Evolutionary conservation across 2,797 vertebrate species (phyloP).

Genomic region (Nannoperca australis): DNA sequence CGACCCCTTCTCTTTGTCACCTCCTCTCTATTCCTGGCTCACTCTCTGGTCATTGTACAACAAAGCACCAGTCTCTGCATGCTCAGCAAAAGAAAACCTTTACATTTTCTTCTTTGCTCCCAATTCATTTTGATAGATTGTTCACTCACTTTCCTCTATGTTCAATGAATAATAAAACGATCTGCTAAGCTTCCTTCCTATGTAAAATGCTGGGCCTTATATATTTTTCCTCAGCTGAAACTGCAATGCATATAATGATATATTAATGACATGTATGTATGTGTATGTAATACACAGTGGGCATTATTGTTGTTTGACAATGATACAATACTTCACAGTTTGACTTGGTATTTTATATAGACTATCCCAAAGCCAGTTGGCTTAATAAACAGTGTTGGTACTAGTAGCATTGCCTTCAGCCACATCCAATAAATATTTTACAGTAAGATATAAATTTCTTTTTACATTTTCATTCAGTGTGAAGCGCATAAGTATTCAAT

Average conservation of each 20-base stretch:
- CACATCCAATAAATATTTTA: constrained; percentile 4
- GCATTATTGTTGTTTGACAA: constrained; percentile 4
- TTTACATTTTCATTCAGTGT: no score
- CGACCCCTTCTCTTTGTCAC: constrained; percentile 35
- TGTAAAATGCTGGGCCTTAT: constrained; percentile 46
- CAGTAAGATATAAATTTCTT: not conserved
- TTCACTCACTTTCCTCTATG: constrained; percentile 60
- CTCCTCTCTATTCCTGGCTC: constrained; percentile 52
- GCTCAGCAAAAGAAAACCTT: constrained; percentile 73
- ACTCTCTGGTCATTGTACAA: constrained; percentile 60
- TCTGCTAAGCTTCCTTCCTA: constrained; percentile 42
- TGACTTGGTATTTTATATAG: not conserved
- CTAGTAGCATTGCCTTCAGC: not conserved
- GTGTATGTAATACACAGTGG: not conserved
- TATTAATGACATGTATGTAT: constrained; percentile 56
- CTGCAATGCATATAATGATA: constrained; percentile 59
- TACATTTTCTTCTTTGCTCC: constrained; percentile 53
- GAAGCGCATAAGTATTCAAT: no score
- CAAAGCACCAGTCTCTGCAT: constrained; percentile 60
- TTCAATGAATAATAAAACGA: constrained; percentile 77
- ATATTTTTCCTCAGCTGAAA: constrained; percentile 42
- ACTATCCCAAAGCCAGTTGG: not conserved
- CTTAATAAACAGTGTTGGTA: constrained; percentile 2
- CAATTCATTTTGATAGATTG: constrained; percentile 74
- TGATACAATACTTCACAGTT: constrained; percentile 10